Evolutionary conservation across 2,797 vertebrate species (phyloP), one percentile per base, ranked within the genome.

Genomic region (Pelodytes ibericus): DNA sequence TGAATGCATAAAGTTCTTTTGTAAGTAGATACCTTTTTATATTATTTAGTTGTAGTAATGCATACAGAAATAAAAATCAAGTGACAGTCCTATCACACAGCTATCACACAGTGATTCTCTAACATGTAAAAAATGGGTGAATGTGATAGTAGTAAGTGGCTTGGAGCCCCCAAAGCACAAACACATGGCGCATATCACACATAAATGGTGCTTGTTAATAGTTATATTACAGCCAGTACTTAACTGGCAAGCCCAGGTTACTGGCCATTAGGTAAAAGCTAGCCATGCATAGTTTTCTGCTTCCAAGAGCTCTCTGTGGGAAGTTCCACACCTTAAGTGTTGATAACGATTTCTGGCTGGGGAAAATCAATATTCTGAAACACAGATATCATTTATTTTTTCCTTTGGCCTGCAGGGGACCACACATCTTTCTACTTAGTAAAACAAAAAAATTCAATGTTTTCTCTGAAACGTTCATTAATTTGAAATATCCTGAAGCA

Each of bases 371-470:
- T 79, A 67, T 72, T 53, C 58, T 69, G 64, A 74, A 78, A 79
- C 63, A 49, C 77, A 79, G 53, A 79, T 71, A 79, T 79, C 77
- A 68, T 47, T 79, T 79, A 73, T 53, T 62, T 31, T 74, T 79
- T 68, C 49, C 30, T 79, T 79, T 74, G 33, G 77, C 77, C 77
- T 74, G 71, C 47, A 74, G 77, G 77, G 58, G 68, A 64, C 77
- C 64, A 16, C 29, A 86, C 77, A 76, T 44, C 24, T 80, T 81
- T 83, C 61, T 71, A 18, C 47, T 80, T 78, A 81, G 56, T 79
- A 77, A 82, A 76, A 81, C 1, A 80, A 58, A 56, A 61, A 79
- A 74, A 84, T 71, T 47, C 77, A 79, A 74, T 79, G 77, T 79
- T 79, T 79, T 47, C 47, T 63, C 6, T 63, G 77, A 56, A 74